Evolutionary conservation across 1,140 invertebrate genomes (phyloP), one percentile per base, ranked within the genome.

Genomic region (Whitmania pigra): DNA sequence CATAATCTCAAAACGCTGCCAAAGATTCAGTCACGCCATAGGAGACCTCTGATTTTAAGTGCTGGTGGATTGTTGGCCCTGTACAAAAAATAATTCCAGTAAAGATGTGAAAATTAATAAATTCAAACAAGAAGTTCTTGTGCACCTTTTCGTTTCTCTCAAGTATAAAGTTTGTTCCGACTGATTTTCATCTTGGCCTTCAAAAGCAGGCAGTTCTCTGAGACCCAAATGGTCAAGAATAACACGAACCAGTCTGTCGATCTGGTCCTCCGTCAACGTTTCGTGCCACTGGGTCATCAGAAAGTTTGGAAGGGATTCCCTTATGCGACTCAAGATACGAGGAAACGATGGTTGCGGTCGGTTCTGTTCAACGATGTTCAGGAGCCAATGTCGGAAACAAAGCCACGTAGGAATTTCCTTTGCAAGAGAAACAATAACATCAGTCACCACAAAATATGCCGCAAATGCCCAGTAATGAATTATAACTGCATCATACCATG

Each of bases 271-370:
- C 20, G 66, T 73, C 29, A 71, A 54, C 11, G 22, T 55, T 43
- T 76, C 76, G 71, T 76, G 76, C 76, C 76, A 76, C 60, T 76
- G 75, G 31, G 76, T 76, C 55, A 73, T 73, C 17, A 76, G 69
- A 73, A 76, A 76, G 17, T 70, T 68, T 22, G 49, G 57, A 17
- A 76, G 25, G 0, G 73, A 74, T 68, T 75, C 75, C 20, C 74
- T 73, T 17, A 76, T 68, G 63, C 75, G 74, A 60, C 53, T 29
- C 53, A 76, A 66, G 25, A 72, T 75, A 54, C 74, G 66, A n/a
- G 31, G 54, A 67, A 76, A 76, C 7, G 75, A 76, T 25, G 72
- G 43, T 67, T 73, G 72, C 15, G 29, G 25, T 53, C 71, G 70
- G 53, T 76, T 76, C 71, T 76, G 76, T 63, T 76, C 74, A 3